Evolutionary conservation across 2,113 vertebrate species (phyloP), one percentile per base, ranked within the genome.

Genomic region (Rallus limicola): DNA sequence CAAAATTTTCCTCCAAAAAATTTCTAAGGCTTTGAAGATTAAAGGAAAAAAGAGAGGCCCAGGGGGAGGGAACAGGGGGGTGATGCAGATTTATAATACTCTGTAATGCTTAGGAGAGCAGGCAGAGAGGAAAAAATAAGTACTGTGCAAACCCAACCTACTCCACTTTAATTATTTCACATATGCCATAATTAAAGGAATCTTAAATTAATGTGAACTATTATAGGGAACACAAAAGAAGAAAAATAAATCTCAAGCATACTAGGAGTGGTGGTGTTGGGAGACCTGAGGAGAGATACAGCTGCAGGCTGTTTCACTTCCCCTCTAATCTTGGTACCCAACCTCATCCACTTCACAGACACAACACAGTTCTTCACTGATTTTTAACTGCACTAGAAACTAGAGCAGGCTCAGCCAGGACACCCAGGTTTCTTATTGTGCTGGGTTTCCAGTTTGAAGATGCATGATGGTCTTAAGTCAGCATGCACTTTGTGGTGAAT

Each of bases 161-260:
- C 89, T 83, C 69, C 70, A 36, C 6, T 53, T 62, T n/a, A 96
- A 90, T 90, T 96, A 83, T 86, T 85, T 86, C 29, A 85, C 15
- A 11, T 10, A 55, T 14, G 38, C 65, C 23, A 38, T 95, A 93
- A 96, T 95, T 95, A 97, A 96, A 91, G 62, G 65, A 34, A 72
- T 93, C 48, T 92, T 94, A 90, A 94, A 95, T 89, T 91, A 97
- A 95, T 92, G 53, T 42, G 72, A 33, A 59, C 21, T 50, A 44
- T 50, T 33, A 52, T 10, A 50, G 64, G 65, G 53, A 29, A 75
- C 31, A 58, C 24, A 71, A 19, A 75, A 74, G 31, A 64, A 92
- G 78, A 86, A 86, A 74, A 79, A 46, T 46, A 46, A 88, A 33
- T 6, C 33, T 50, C 46, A 58, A 55, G 33, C 36, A 38, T 56